These are phyloP conservation scores for Turritopsis dohrnii DNA, from an alignment of 30 jellyfish, hydroid and myxozoan genomes.

Conservation along the genomic window DNA sequence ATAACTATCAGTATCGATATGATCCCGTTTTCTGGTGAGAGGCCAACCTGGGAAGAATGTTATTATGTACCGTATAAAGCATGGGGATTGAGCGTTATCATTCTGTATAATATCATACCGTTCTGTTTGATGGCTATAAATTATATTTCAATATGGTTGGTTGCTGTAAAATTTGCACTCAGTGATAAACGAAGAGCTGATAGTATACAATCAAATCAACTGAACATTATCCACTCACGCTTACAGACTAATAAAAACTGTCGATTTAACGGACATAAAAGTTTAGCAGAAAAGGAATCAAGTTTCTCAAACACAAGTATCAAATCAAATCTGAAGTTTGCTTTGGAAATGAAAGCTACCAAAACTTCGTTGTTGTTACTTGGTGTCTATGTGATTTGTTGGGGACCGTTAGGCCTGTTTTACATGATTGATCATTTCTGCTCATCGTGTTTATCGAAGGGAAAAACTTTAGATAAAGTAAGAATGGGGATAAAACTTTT, in stretches of 20 bases:
- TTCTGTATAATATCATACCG: conserved; percentile 24
- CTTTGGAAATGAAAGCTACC: conserved; percentile 34
- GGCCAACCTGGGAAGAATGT: background rate
- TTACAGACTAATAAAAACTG: background rate
- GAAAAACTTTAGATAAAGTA: background rate
- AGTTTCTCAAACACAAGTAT: background rate
- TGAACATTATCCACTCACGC: background rate
- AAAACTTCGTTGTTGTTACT: conserved; percentile 9
- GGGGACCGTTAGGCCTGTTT: conserved; percentile 32
- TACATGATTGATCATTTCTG: conserved; percentile 32
- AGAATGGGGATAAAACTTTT: conserved; percentile 20
- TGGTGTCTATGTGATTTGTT: conserved; percentile 21
- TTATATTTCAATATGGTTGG: conserved; percentile 17
- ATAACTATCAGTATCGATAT: conserved; percentile 16
- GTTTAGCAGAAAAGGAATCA: background rate
- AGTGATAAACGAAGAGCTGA: conserved; percentile 13
- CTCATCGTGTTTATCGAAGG: conserved; percentile 10
- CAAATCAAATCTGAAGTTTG: conserved; percentile 9
- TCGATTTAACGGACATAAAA: background rate
- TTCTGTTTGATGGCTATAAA: conserved; percentile 10
- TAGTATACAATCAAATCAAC: conserved; percentile 2
- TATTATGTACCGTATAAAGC: conserved; percentile 10
- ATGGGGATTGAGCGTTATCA: conserved; percentile 30
- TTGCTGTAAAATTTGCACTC: conserved; percentile 16
- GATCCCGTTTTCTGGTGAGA: conserved; percentile 14